Percentiles rank a stretch among this genome's conserved stretches.
Evolutionary conservation across 2,888 invertebrate genomes (phyloP).

Genomic region (Bombyx huttoni): DNA sequence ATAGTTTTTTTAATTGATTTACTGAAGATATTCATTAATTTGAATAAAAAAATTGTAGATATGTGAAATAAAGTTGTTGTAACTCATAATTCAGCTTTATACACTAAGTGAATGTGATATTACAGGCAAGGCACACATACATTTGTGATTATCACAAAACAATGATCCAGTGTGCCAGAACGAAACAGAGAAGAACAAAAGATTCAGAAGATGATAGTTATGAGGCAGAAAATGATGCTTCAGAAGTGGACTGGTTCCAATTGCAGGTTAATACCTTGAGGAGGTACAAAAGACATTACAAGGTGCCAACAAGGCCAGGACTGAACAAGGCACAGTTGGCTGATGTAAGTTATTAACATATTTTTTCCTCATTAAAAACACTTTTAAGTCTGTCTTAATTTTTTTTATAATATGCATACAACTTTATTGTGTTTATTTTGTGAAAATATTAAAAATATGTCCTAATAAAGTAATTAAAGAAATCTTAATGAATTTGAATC

Average conservation of each 20-base stretch:
- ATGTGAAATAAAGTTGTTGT: too few species aligned
- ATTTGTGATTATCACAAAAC: constrained; percentile 97
- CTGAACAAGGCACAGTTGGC: constrained; percentile 95
- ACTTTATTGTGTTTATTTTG: too few species aligned
- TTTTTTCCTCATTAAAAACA: not conserved
- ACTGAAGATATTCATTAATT: constrained; percentile 1
- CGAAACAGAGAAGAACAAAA: constrained; percentile 87
- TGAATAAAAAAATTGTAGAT: too few species aligned
- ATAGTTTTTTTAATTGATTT: constrained; percentile 9
- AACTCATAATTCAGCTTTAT: too few species aligned
- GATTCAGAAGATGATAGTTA: constrained; percentile 96
- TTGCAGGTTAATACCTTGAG: constrained; percentile 94
- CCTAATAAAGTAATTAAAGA: too few species aligned
- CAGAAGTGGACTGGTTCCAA: constrained; percentile 94
- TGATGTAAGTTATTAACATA: constrained; percentile 78
- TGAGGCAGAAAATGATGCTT: constrained; percentile 91
- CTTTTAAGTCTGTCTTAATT: not conserved
- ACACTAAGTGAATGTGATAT: constrained; percentile 1
- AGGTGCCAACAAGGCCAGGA: constrained; percentile 91
- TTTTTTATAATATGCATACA: not conserved
- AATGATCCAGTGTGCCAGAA: constrained; percentile 95
- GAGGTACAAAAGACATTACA: constrained; percentile 94
- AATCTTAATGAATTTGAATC: too few species aligned
- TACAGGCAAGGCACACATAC: constrained; percentile 92
- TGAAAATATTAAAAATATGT: too few species aligned